Evolutionary conservation across 2,888 invertebrate genomes (phyloP), one percentile per base, ranked within the genome.

Genomic region (Dorcus hopei): DNA sequence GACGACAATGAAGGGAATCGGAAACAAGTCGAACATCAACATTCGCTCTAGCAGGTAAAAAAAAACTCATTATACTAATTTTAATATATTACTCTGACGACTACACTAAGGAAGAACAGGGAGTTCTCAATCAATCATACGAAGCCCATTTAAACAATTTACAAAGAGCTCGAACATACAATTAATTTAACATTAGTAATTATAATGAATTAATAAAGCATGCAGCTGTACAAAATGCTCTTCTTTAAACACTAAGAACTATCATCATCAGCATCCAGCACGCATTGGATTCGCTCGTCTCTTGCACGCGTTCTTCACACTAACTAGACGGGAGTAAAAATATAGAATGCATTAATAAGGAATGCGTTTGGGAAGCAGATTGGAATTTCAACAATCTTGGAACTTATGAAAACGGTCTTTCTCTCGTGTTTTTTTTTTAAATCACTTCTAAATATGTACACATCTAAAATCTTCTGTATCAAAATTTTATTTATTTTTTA

Each of bases 151-250:
- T 64, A 65, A 65, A 67, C 65, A 67, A 66, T 68, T 65, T 67
- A 66, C 66, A 67, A 63, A 59, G 62, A 65, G 65, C 65, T 64
- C 63, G 62, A 61, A 62, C 65, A 59, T 56, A 63, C 64, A 63
- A 62, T 61, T 65, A 67, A 67, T 66, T 65, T 64, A 62, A 66
- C 62, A 66, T 68, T 68, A 67, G 66, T 68, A 69, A 69, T 66
- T 67, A 65, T 65, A 67, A 74, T 72, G 68, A 73, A 70, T 71
- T 68, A 74, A 74, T 73, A 71, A 75, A 76, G 76, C 76, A 75
- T 76, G 76, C 75, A 74, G 73, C 76, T 77, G 76, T 77, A 77
- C 77, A 77, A 77, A 77, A 77, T 74, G 75, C 75, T 73, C 69
- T 74, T 72, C 74, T 75, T 72, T 68, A 70, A 74, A 77, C 74